These are phyloP conservation scores for Conistra vaccinii DNA, from an alignment of 2,888 invertebrate species.

Conservation along the genomic window DNA sequence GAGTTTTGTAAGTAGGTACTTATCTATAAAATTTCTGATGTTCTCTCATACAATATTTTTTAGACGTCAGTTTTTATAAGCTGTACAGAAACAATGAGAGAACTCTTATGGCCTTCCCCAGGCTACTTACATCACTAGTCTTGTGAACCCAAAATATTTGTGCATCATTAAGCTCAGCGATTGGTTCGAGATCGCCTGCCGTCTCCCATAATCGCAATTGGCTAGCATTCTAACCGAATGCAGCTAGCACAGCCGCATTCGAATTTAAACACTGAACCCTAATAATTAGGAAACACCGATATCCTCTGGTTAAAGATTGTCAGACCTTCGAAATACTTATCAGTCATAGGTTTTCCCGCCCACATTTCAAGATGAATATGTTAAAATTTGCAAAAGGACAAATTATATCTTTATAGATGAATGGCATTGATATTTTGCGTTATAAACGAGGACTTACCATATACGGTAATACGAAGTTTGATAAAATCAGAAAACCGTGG, in stretches of 20 bases:
- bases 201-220: background rate
- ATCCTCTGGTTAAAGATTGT: background rate
- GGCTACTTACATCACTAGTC: no score
- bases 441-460: conserved; percentile 9
- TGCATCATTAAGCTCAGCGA: background rate
- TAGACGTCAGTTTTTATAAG: background rate
- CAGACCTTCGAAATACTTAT: conserved; percentile 5
- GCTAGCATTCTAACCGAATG: background rate
- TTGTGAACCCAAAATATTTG: background rate
- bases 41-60: background rate
- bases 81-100: background rate
- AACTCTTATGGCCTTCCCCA: background rate
- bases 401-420: background rate
- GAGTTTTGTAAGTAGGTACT: background rate
- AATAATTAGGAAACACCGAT: background rate
- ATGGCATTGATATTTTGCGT: conserved; percentile 19
- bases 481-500: conserved; percentile 42
- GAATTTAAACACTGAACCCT: background rate
- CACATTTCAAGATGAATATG: background rate
- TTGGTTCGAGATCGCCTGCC: background rate
- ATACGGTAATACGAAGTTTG: conserved; percentile 18
- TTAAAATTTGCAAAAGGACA: background rate
- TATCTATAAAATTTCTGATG: background rate
- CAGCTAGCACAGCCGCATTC: background rate
- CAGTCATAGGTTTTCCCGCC: conserved; percentile 4